Evolutionary conservation across 2,888 invertebrate species (phyloP).

Genomic region (Perizoma affinitatum): DNA sequence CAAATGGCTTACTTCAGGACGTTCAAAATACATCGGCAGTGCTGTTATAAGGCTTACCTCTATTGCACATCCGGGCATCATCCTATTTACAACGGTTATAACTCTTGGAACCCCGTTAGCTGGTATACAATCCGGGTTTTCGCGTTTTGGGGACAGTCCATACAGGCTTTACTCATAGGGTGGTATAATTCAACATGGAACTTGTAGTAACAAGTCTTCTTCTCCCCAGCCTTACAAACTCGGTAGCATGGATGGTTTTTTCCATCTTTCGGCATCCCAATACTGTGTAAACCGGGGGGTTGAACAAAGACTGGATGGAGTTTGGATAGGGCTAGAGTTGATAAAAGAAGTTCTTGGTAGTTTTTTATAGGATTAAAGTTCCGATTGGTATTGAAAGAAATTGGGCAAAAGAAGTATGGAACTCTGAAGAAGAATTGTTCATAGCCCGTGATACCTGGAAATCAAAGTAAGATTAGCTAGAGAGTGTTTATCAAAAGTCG

Average conservation of each 20-base stretch:
- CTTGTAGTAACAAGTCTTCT: constrained; percentile 29
- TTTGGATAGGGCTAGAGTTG: too few species aligned
- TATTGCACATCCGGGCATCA: constrained; percentile 90
- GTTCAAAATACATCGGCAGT: too few species aligned
- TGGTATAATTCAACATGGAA: constrained; percentile 36
- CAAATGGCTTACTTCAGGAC: too few species aligned
- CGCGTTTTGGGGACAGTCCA: constrained; percentile 87
- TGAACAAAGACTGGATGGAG: not conserved
- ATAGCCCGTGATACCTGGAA: constrained; percentile 21
- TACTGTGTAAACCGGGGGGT: constrained; percentile 21
- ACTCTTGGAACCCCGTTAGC: constrained; percentile 28
- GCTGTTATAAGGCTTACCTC: constrained; percentile 76
- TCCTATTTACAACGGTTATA: constrained; percentile 87
- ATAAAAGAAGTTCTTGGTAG: too few species aligned
- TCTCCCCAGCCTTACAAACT: constrained; percentile 10
- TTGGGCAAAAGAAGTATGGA: too few species aligned
- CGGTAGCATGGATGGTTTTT: constrained; percentile 33
- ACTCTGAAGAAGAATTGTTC: not conserved
- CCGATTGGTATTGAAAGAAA: too few species aligned
- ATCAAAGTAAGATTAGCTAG: not conserved
- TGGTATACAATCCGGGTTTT: constrained; percentile 28
- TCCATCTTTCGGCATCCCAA: constrained; percentile 27
- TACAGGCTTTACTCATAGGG: constrained; percentile 83
- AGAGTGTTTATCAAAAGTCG: not conserved
- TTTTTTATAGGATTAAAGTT: too few species aligned